phyloP scores from a whole-genome alignment of 2,113 vertebrate genomes.

The Paramormyrops kingsleyae region DNA sequence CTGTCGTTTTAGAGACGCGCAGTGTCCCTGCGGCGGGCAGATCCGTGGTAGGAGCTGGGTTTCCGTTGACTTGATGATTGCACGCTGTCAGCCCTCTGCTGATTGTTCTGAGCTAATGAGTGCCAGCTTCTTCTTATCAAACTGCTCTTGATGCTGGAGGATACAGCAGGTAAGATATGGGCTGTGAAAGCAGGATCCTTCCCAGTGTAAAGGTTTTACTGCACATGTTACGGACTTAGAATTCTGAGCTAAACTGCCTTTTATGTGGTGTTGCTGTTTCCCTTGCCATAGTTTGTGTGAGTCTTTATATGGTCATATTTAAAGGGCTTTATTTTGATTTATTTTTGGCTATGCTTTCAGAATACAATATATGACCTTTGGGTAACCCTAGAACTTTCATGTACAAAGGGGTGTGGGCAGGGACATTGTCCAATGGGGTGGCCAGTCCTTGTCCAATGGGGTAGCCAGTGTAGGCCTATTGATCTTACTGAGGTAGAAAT shows the following conservation, averaged over 20 bases:
- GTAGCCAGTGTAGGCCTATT: not conserved
- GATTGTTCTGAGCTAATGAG: constrained; percentile 4
- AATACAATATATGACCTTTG: not conserved
- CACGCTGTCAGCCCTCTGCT: not conserved
- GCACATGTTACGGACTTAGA: not conserved
- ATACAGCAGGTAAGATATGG: not conserved
- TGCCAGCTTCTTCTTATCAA: not conserved
- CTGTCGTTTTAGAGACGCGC: not conserved
- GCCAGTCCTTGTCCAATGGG: not conserved
- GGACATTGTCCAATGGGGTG: not conserved
- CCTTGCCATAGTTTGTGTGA: not conserved
- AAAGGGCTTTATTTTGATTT: not conserved
- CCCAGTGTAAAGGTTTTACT: not conserved
- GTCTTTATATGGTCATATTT: not conserved
- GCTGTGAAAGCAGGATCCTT: not conserved
- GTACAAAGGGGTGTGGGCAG: not conserved
- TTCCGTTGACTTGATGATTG: not conserved
- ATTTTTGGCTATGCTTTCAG: not conserved
- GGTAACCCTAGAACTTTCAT: not conserved
- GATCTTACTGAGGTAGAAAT: not conserved
- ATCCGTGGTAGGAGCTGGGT: not conserved
- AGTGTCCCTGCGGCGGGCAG: not conserved
- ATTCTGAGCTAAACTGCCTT: not conserved
- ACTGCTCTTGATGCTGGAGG: not conserved
- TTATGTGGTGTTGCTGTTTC: not conserved